Percentiles rank a stretch among this genome's conserved stretches.
Evolutionary conservation across 1,140 invertebrate species (phyloP).

Genomic region (Agrypnia vestita): DNA sequence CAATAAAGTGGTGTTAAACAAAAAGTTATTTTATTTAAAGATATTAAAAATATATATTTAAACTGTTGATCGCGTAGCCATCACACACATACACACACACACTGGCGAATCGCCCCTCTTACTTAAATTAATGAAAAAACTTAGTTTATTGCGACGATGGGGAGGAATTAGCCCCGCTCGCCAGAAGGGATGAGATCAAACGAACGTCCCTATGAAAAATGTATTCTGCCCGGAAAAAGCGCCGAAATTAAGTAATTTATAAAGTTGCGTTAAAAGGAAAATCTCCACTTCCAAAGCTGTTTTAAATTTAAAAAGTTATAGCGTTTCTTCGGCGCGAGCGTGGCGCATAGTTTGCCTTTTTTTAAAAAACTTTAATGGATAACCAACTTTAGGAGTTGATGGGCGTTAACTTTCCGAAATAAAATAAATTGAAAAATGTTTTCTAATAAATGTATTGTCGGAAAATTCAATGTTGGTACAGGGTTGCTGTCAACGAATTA

Average conservation of each 20-base stretch:
- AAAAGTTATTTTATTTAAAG: no score
- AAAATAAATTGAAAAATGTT: constrained; percentile 1
- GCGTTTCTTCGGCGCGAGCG: constrained; percentile 2
- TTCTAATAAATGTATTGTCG: not conserved
- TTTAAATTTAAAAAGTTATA: constrained; percentile 34
- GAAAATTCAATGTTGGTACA: not conserved
- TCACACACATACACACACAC: no score
- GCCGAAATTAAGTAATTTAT: constrained; percentile 31
- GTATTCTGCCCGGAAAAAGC: constrained; percentile 12
- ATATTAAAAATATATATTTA: no score
- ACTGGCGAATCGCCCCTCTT: not conserved
- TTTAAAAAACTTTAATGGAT: not conserved
- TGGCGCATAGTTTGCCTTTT: not conserved
- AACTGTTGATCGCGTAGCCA: no score
- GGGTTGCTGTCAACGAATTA: no score
- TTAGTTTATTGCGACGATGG: constrained; percentile 1
- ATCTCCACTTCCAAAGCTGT: not conserved
- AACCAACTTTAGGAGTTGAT: not conserved
- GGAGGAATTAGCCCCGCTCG: not conserved
- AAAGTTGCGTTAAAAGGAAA: constrained; percentile 25
- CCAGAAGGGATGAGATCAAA: constrained; percentile 28
- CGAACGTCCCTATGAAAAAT: constrained; percentile 28
- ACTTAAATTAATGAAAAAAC: constrained; percentile 50
- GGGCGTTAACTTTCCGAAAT: not conserved
- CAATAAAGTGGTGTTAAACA: no score